phyloP scores from a whole-genome alignment of 2,797 vertebrate genomes.

The Alouatta caraya region DNA sequence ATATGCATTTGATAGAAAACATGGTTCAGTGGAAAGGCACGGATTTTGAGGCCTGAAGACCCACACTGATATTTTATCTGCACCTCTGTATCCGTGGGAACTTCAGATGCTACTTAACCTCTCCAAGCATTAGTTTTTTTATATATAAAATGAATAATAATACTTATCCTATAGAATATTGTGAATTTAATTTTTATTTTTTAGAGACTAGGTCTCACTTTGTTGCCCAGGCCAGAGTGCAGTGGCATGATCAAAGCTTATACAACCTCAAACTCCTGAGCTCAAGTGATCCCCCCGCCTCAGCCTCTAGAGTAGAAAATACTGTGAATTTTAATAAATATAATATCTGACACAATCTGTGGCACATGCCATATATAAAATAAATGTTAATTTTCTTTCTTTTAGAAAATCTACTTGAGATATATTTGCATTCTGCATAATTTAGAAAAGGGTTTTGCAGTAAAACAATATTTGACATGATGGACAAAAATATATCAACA shows the following conservation, averaged over 20 bases:
- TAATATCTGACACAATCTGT: not conserved
- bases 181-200: not conserved
- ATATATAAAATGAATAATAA: not conserved
- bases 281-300: not conserved
- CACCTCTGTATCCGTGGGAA: not conserved
- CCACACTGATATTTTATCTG: not conserved
- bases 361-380: not conserved
- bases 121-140: not conserved
- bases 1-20: not conserved
- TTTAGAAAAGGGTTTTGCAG: not conserved
- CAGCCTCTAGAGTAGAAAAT: not conserved
- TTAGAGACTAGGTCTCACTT: not conserved
- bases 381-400: slow-evolving; percentile 13
- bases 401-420: not conserved
- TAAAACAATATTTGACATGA: not conserved
- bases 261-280: not conserved
- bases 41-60: not conserved
- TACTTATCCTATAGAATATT: not conserved
- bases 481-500: not conserved
- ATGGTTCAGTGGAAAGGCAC: not conserved
- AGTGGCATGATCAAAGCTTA: not conserved
- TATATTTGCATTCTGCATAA: not conserved
- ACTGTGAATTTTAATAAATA: not conserved
- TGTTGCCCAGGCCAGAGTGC: not conserved
- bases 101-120: not conserved